Evolutionary conservation across 2,113 vertebrate genomes (phyloP), one percentile per base, ranked within the genome.

Genomic region (Phaethon lepturus): DNA sequence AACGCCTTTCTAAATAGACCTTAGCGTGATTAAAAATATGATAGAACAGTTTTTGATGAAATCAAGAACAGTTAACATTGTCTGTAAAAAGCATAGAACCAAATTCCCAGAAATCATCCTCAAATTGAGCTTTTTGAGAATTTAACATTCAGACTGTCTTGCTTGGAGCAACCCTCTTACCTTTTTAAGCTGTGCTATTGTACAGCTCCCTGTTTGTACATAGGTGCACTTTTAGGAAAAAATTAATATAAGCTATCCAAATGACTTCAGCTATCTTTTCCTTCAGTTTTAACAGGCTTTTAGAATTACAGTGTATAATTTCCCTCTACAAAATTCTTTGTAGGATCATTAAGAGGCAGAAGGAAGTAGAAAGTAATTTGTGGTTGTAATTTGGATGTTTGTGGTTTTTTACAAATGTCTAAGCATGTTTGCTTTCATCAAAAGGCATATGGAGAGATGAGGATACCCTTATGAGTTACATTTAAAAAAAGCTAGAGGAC

Each of bases 191-290:
- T 64, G 9, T 72, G 33, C 44, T 93, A 23, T 3, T 62, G 20
- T 44, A 33, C 2, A 31, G 26, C 1, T 7, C 16, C 8, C 10
- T 52, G 9, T 47, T 71, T 76, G 29, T 42, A 68, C 10, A 8
- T 35, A 73, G 40, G 45, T 40, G 9, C 9, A 16, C 29, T 49
- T 73, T 58, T 76, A 52, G 53, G 55, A 82, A 82, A n/a, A 35
- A 23, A 59, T 86, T 66, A 58, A 47, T 85, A 25, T 16, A 53
- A 83, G 22, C 26, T 68, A 17, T 38, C 38, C 31, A n/a, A 63
- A 42, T 0, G 0, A 53, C 28, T 95, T 87, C 13, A 58, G 11
- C n/a, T 76, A 25, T 63, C 0, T 0, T 22, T 92, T 76, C 33
- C 50, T 56, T 83, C 13, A 35, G 6, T 77, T 96, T 49, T 74